Percentiles rank a stretch among this genome's conserved stretches.
phyloP scores from a whole-genome alignment of 2,888 invertebrate species.

The Choreutis nemorana region DNA sequence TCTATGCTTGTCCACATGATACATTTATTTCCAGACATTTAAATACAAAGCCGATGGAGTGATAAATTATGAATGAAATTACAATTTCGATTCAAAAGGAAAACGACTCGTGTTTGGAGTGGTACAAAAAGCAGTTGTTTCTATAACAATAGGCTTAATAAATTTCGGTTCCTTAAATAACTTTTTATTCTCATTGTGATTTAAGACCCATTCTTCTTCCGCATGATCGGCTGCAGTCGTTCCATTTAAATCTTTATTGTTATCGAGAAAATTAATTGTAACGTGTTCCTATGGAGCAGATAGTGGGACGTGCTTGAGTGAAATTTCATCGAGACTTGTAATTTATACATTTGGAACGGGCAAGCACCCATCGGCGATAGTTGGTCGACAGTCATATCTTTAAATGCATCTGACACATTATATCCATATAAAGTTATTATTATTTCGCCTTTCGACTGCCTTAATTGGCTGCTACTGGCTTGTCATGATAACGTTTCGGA shows the following conservation, averaged over 20 bases:
- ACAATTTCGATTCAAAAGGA: slow-evolving; percentile 37
- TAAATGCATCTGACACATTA: slow-evolving; percentile 52
- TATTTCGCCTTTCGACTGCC: slow-evolving; percentile 43
- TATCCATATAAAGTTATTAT: slow-evolving; percentile 58
- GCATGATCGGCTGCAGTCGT: slow-evolving; percentile 26
- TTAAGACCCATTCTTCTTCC: slow-evolving; percentile 21
- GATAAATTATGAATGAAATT: slow-evolving; percentile 59
- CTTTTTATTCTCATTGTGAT: slow-evolving; percentile 32
- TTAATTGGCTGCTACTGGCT: slow-evolving; percentile 50
- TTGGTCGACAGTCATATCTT: slow-evolving; percentile 33
- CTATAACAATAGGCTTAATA: slow-evolving; percentile 52
- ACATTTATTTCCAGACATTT: slow-evolving; percentile 43
- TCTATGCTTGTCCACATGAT: slow-evolving; percentile 36
- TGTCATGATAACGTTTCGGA: slow-evolving; percentile 45
- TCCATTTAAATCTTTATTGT: slow-evolving; percentile 32
- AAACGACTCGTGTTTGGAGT: slow-evolving; percentile 37
- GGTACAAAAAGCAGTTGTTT: slow-evolving; percentile 41
- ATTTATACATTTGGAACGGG: slow-evolving; percentile 35
- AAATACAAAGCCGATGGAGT: slow-evolving; percentile 54
- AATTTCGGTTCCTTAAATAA: slow-evolving; percentile 45
- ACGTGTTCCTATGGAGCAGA: slow-evolving; percentile 21
- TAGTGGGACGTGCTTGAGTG: slow-evolving; percentile 24
- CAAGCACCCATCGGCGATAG: slow-evolving; percentile 30
- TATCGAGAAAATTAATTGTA: slow-evolving; percentile 32
- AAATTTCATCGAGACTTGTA: slow-evolving; percentile 25